Percentiles rank a stretch among this genome's conserved stretches.
These are phyloP conservation scores for Listronotus oregonensis DNA, from an alignment of 1,140 invertebrate species.

Conservation along the genomic window DNA sequence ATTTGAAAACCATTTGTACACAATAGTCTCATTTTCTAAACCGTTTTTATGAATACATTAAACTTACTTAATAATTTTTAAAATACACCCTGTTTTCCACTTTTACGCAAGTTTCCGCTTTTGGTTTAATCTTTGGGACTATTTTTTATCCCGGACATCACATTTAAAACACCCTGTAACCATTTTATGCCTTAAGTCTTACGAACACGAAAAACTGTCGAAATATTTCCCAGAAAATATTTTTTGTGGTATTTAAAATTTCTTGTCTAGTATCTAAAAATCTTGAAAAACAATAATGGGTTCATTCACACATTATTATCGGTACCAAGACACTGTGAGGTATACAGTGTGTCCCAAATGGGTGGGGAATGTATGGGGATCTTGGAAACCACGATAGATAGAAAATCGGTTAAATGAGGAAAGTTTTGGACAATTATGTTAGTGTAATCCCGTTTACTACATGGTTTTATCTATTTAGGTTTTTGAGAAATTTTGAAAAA, in stretches of 20 bases:
- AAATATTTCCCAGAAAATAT: neutral
- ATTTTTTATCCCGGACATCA: slow-evolving; percentile 14
- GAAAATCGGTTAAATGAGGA: too few species aligned
- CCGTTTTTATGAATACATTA: slow-evolving; percentile 14
- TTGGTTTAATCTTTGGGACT: slow-evolving; percentile 10
- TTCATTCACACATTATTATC: too few species aligned
- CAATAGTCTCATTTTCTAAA: slow-evolving; percentile 3
- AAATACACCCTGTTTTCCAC: slow-evolving; percentile 29
- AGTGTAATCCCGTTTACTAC: too few species aligned
- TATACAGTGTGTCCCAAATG: too few species aligned
- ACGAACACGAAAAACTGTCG: neutral
- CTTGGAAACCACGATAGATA: too few species aligned
- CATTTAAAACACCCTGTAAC: slow-evolving; percentile 22
- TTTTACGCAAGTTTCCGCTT: neutral
- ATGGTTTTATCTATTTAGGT: too few species aligned
- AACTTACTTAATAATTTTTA: slow-evolving; percentile 20
- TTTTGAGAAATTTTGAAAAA: too few species aligned
- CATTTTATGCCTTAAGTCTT: neutral
- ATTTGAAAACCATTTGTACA: neutral
- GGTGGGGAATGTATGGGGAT: too few species aligned
- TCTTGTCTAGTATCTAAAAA: too few species aligned
- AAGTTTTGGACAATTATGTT: too few species aligned
- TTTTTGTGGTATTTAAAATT: neutral
- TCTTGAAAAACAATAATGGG: too few species aligned
- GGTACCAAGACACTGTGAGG: too few species aligned